Evolutionary conservation across 2,888 invertebrate genomes (phyloP).

Genomic region (Dolichomitus sp.): DNA sequence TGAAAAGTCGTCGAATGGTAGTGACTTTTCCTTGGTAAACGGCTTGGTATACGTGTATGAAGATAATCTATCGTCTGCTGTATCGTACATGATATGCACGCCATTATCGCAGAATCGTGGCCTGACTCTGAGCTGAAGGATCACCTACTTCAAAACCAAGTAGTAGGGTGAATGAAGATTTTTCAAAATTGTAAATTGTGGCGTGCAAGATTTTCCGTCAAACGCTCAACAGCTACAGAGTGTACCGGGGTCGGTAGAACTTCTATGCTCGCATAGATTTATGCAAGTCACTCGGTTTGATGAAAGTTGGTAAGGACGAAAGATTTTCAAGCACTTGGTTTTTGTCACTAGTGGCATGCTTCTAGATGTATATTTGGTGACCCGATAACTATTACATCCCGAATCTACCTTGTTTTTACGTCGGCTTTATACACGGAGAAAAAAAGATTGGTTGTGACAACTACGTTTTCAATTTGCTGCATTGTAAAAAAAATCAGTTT

Average conservation of each 20-base stretch:
- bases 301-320: slow-evolving; percentile 66
- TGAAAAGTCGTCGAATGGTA: slow-evolving; percentile 7
- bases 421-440: no score
- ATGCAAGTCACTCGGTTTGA: slow-evolving; percentile 73
- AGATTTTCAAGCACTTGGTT: slow-evolving; percentile 23
- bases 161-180: not conserved
- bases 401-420: not conserved
- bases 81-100: slow-evolving; percentile 20
- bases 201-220: not conserved
- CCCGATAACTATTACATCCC: slow-evolving; percentile 11
- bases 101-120: slow-evolving; percentile 28
- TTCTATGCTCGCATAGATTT: slow-evolving; percentile 44
- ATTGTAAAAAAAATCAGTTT: no score
- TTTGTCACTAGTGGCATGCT: not conserved
- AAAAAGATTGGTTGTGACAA: no score
- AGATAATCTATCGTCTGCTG: slow-evolving; percentile 11
- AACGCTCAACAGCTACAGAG: not conserved
- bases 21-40: slow-evolving; percentile 9
- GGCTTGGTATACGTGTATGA: slow-evolving; percentile 16
- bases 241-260: not conserved
- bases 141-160: not conserved
- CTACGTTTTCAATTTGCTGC: no score
- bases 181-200: not conserved
- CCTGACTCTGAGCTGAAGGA: slow-evolving; percentile 19
- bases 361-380: not conserved